phyloP scores from a whole-genome alignment of 2,113 vertebrate species.

The Sceloporus undulatus region DNA sequence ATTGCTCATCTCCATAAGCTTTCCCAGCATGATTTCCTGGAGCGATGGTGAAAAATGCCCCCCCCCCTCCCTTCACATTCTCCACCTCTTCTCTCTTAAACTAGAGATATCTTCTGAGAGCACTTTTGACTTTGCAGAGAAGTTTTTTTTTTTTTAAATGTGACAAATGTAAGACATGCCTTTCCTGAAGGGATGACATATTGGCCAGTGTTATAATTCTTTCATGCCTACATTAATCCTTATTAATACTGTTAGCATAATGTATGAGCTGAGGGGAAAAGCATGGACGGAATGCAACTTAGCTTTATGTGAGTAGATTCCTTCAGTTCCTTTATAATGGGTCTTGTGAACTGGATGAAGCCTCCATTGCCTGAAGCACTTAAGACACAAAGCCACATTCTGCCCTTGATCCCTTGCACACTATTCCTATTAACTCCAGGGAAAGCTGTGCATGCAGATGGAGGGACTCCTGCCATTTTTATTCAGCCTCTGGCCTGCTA shows the following conservation, averaged over 20 bases:
- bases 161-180: slow-evolving; percentile 5
- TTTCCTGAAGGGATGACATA: slow-evolving; percentile 54
- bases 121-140: slow-evolving; percentile 23
- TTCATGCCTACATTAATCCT: slow-evolving; percentile 59
- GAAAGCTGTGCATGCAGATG: slow-evolving; percentile 5
- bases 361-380: slow-evolving; percentile 3
- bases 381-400: background rate
- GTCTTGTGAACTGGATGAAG: slow-evolving; percentile 15
- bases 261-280: slow-evolving; percentile 28
- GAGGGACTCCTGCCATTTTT: background rate
- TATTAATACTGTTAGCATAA: slow-evolving; percentile 59
- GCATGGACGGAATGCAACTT: background rate
- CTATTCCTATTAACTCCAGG: background rate
- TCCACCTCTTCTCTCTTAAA: slow-evolving; percentile 2
- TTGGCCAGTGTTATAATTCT: slow-evolving; percentile 50
- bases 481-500: slow-evolving; percentile 10
- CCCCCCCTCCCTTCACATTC: background rate
- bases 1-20: slow-evolving; percentile 15
- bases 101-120: slow-evolving; percentile 9
- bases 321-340: slow-evolving; percentile 30
- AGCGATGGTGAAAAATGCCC: background rate
- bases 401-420: slow-evolving; percentile 17
- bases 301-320: slow-evolving; percentile 19
- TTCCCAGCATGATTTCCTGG: background rate
- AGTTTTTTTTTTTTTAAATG: fast-evolving